A percentile compares a stretch with the other conserved stretches of the same genome.
Evolutionary conservation across 2,888 invertebrate species (phyloP).

Genomic region (Drosophila stalkeri): DNA sequence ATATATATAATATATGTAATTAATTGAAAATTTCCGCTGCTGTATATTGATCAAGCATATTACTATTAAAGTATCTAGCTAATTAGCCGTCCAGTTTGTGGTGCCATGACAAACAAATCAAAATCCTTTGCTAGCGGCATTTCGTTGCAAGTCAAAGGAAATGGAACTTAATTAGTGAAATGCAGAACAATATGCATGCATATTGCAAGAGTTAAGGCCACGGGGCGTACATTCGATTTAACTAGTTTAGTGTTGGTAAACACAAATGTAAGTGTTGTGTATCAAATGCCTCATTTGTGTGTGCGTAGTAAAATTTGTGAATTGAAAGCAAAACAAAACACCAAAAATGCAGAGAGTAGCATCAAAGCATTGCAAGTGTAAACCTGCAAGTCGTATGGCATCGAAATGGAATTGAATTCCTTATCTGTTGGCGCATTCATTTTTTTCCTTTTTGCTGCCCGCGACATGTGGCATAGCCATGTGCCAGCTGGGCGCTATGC

Average conservation of each 20-base stretch:
- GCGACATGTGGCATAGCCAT: constrained; percentile 37
- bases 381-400: constrained; percentile 14
- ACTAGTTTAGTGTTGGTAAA: neutral
- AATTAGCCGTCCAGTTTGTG: constrained; percentile 14
- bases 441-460: constrained; percentile 22
- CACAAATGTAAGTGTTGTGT: neutral
- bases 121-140: constrained; percentile 21
- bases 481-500: constrained; percentile 60
- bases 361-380: constrained; percentile 36
- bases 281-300: neutral
- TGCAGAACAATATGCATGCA: constrained; percentile 18
- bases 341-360: constrained; percentile 16
- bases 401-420: constrained; percentile 70
- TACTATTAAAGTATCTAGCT: neutral
- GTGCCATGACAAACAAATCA: constrained; percentile 14
- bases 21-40: neutral
- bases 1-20: neutral
- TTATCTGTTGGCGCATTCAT: constrained; percentile 59
- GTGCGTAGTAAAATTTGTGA: neutral
- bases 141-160: constrained; percentile 34
- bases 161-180: constrained; percentile 43
- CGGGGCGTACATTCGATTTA: neutral
- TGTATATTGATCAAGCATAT: neutral
- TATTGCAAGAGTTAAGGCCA: constrained; percentile 12
- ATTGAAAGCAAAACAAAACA: constrained; percentile 10